Evolutionary conservation across 1,140 invertebrate genomes (phyloP).

Genomic region (Akabosia matsudoensis): DNA sequence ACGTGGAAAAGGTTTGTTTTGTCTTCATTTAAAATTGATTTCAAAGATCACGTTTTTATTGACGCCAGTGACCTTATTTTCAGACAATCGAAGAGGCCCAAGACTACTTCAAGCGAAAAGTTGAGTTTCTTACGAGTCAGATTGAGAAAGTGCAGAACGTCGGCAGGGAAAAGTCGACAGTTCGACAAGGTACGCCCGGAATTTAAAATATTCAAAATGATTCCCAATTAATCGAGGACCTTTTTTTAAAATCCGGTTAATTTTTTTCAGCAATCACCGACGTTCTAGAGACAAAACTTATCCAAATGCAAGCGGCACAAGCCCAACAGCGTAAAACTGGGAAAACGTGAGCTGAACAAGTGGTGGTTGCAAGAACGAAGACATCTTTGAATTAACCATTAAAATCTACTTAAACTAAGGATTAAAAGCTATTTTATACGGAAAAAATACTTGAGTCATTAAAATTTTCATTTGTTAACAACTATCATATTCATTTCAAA

Average conservation of each 20-base stretch:
- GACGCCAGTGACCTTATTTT: too few species aligned
- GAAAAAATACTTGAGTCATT: too few species aligned
- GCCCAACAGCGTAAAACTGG: slow-evolving; percentile 21
- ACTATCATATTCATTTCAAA: too few species aligned
- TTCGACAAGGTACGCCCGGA: slow-evolving; percentile 70
- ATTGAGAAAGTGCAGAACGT: slow-evolving; percentile 88
- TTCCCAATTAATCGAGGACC: background rate
- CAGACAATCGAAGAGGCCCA: slow-evolving; percentile 74
- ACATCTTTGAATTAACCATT: too few species aligned
- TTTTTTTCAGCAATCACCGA: slow-evolving; percentile 53
- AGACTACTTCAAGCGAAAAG: slow-evolving; percentile 88
- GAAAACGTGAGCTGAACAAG: slow-evolving; percentile 13
- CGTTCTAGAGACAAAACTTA: slow-evolving; percentile 54
- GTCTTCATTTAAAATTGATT: too few species aligned
- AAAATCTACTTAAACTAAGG: too few species aligned
- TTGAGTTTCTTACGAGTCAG: slow-evolving; percentile 84
- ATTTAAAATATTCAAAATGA: background rate
- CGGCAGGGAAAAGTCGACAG: slow-evolving; percentile 78
- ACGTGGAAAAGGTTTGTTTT: slow-evolving; percentile 89
- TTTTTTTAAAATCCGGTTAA: slow-evolving; percentile 13
- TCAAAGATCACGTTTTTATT: slow-evolving; percentile 7
- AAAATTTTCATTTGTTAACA: too few species aligned
- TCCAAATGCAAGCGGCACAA: slow-evolving; percentile 2
- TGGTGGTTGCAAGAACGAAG: too few species aligned
- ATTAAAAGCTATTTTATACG: too few species aligned